These are phyloP conservation scores for Tryphoninae sp. DNA, from an alignment of 2,888 invertebrate genomes.

Conservation along the genomic window DNA sequence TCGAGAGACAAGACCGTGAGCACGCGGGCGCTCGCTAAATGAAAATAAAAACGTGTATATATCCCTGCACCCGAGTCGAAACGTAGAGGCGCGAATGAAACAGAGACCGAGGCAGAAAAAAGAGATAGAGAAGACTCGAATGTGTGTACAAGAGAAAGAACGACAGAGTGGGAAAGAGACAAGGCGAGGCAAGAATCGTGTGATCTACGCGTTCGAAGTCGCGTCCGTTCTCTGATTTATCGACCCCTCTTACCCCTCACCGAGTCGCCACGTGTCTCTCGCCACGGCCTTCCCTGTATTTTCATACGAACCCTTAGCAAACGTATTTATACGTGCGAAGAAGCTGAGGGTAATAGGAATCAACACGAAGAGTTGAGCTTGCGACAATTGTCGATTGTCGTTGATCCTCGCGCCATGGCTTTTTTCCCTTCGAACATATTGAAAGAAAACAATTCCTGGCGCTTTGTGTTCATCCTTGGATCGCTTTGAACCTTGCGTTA, in stretches of 20 bases:
- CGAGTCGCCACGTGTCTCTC: conserved; percentile 57
- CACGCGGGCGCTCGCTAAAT: conserved; percentile 48
- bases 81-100: conserved; percentile 36
- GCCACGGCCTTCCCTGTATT: conserved; percentile 41
- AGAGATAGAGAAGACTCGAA: conserved; percentile 47
- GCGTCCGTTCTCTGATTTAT: conserved; percentile 73
- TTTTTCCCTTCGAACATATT: no score
- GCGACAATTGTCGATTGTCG: no score
- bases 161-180: conserved; percentile 41
- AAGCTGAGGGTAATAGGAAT: conserved; percentile 7
- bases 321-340: conserved; percentile 17
- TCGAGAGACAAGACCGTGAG: conserved; percentile 51
- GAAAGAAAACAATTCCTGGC: no score
- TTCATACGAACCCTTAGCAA: conserved; percentile 49
- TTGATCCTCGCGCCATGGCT: no score
- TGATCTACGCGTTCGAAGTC: conserved; percentile 70
- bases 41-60: conserved; percentile 56
- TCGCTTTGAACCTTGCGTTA: not conserved
- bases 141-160: conserved; percentile 35
- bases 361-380: not conserved
- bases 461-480: not conserved
- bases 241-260: conserved; percentile 66
- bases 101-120: conserved; percentile 32
- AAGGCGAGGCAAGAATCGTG: conserved; percentile 52
- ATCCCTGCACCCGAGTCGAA: conserved; percentile 5